phyloP scores from a whole-genome alignment of 1,140 invertebrate species.

The Bombyx mandarina region DNA sequence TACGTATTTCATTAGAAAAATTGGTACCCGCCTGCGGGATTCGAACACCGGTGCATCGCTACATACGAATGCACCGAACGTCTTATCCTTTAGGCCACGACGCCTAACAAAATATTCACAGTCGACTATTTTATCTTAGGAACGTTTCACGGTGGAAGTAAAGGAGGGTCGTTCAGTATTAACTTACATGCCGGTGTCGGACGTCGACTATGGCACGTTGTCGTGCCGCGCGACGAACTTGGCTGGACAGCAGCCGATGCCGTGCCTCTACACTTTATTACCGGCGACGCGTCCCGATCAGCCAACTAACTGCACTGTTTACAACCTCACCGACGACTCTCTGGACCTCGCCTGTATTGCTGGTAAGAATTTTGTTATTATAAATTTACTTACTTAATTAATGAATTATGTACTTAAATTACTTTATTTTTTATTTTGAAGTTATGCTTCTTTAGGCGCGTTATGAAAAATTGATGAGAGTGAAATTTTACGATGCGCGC shows the following conservation, averaged over 20 bases:
- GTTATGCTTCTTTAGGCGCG: too few relatives aligned
- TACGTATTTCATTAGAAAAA: too few relatives aligned
- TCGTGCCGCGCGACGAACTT: conserved; percentile 78
- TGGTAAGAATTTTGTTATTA: conserved; percentile 31
- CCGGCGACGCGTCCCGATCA: conserved; percentile 83
- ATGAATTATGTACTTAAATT: not conserved
- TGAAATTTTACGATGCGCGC: too few relatives aligned
- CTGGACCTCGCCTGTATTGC: conserved; percentile 72
- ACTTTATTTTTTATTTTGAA: not conserved
- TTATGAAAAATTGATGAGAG: too few relatives aligned
- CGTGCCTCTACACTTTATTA: conserved; percentile 80
- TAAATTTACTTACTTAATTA: not conserved
- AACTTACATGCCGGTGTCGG: conserved; percentile 84
- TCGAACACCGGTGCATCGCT: too few relatives aligned
- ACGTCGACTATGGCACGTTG: conserved; percentile 81
- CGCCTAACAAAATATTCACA: not conserved
- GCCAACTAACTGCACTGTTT: conserved; percentile 83
- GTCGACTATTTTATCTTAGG: conserved; percentile 23
- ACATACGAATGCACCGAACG: too few relatives aligned
- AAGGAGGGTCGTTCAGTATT: conserved; percentile 79
- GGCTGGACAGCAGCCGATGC: conserved; percentile 76
- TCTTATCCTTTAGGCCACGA: too few relatives aligned
- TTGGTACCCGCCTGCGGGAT: too few relatives aligned
- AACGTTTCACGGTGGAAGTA: conserved; percentile 73
- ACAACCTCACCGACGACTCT: conserved; percentile 84